Evolutionary conservation across 92 coral and sea anemone genomes (phyloP), one percentile per base, ranked within the genome.

Genomic region (Epizoanthus ramosus): DNA sequence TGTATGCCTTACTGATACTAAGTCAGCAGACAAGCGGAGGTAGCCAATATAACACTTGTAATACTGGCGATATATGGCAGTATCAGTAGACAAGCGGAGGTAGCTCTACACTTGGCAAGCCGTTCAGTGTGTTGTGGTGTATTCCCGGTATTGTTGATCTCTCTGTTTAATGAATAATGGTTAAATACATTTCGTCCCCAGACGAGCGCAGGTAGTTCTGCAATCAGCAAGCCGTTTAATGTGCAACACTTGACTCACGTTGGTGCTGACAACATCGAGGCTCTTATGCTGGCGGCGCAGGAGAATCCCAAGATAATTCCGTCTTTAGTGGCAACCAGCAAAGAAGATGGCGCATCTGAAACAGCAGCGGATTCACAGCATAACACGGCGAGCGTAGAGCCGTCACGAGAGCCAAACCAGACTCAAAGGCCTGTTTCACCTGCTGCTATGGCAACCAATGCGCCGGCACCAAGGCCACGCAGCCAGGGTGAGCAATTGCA

Each of bases 231-330:
- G 70, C 99, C 99, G 18, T 97, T 97, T 61, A 95, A 97, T 81
- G 97, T 97, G 9, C 95, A 90, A 66, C 99, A 97, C 57, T 71
- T 97, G 64, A 94, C 94, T 52, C 99, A 97, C 83, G 94, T 97
- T 39, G 95, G 95, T 60, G 94, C 92, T n/a, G 92, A 89, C 75
- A 94, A 86, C 87, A 91, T 97, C 18, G 93, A 97, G 90, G 98
- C 99, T 68, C 90, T 97, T 16, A 82, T 97, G 53, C 77, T 80
- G 59, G 98, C 96, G 12, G 97, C 98, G 43, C 88, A 93, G 84
- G 95, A 91, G 75, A 94, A 93, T 71, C 98, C 98, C 14, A 91
- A 90, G 52, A 85, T 93, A 31, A 79, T 93, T 4, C 98, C 98
- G 3, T 93, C 97, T 25, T 93, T 91, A 72, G 58, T 93, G 85